phyloP scores from a whole-genome alignment of 2,888 invertebrate species.

The Cheilosia pagana region DNA sequence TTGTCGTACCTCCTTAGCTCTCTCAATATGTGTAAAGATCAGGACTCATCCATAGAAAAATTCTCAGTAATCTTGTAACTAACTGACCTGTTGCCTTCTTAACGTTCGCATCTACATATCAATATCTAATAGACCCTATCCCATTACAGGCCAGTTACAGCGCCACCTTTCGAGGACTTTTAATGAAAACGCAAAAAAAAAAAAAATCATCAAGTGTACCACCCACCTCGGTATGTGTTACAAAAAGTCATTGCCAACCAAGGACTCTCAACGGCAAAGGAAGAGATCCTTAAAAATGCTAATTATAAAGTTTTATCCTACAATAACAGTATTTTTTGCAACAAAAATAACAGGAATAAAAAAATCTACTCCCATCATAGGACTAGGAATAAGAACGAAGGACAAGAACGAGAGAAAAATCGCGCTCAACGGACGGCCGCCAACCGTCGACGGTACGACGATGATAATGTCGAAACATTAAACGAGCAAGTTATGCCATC shows the following conservation, averaged over 20 bases:
- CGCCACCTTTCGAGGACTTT: not conserved
- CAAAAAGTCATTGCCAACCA: conserved; percentile 62
- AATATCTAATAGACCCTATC: not conserved
- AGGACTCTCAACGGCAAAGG: conserved; percentile 42
- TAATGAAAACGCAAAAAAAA: not conserved
- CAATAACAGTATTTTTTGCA: conserved; percentile 57
- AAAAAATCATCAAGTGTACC: conserved; percentile 57
- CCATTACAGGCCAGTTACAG: conserved; percentile 12
- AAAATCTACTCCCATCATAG: conserved; percentile 13
- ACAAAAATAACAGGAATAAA: conserved; percentile 29
- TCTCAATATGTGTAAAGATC: no score
- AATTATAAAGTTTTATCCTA: conserved; percentile 71
- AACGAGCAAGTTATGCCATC: conserved; percentile 71
- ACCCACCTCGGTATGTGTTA: conserved; percentile 34
- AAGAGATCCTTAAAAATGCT: conserved; percentile 68
- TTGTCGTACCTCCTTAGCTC: no score
- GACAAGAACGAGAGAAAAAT: conserved; percentile 45
- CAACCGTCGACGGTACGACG: conserved; percentile 9
- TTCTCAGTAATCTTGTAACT: no score
- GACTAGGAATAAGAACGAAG: conserved; percentile 7
- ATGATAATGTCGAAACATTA: conserved; percentile 50
- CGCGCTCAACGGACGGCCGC: conserved; percentile 26
- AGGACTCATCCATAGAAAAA: no score
- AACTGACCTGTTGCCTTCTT: not conserved
- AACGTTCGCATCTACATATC: not conserved